Percentiles rank a stretch among this genome's conserved stretches.
Evolutionary conservation across 2,797 vertebrate species (phyloP).

Genomic region (Eurystomus glaucurus): DNA sequence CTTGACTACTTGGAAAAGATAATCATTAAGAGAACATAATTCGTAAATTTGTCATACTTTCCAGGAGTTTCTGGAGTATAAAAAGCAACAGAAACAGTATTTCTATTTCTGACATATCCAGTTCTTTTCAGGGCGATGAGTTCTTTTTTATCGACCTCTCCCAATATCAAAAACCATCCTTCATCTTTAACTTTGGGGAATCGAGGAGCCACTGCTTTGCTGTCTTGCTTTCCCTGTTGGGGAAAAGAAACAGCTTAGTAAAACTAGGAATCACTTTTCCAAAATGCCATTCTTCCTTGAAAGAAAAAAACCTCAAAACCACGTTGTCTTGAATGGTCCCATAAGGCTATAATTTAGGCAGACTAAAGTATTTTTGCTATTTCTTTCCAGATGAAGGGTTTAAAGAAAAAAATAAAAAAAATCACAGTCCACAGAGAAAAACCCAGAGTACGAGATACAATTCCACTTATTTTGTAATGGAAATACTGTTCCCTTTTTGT

Average conservation of each 20-base stretch:
- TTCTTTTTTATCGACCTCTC: conserved; percentile 93
- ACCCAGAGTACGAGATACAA: not conserved
- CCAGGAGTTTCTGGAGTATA: conserved; percentile 93
- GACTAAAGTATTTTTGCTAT: not conserved
- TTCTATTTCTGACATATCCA: conserved; percentile 89
- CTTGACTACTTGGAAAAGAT: not conserved
- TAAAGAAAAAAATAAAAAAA: not conserved
- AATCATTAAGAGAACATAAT: not conserved
- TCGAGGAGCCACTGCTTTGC: conserved; percentile 90
- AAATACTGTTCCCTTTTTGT: not conserved
- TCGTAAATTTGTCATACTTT: conserved; percentile 85
- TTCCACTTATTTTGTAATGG: not conserved
- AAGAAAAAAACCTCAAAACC: not conserved
- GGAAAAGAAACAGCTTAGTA: conserved; percentile 22
- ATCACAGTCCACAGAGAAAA: not conserved
- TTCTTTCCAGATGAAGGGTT: not conserved
- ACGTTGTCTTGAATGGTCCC: not conserved
- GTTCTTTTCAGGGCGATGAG: conserved; percentile 94
- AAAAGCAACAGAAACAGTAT: conserved; percentile 90
- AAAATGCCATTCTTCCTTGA: not conserved
- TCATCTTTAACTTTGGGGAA: conserved; percentile 97
- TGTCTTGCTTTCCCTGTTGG: conserved; percentile 93
- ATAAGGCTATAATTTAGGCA: not conserved
- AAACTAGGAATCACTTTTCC: not conserved
- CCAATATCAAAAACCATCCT: conserved; percentile 95